These are phyloP conservation scores for Pseudorasbora parva DNA, from an alignment of 2,113 vertebrate genomes.

Conservation along the genomic window DNA sequence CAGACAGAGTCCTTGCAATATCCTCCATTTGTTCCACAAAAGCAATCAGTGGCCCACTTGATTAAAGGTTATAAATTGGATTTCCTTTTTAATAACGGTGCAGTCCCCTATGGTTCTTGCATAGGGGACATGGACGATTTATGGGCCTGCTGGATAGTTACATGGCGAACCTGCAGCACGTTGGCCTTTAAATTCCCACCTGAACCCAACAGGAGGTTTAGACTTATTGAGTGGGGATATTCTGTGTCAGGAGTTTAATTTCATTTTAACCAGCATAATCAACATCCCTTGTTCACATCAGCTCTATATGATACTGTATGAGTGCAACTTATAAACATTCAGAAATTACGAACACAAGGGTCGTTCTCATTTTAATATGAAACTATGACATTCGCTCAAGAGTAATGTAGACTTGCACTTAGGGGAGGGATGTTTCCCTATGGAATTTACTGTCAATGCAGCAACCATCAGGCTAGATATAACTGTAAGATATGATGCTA, in stretches of 20 bases:
- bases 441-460: neutral
- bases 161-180: slow-evolving; percentile 26
- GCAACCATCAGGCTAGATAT: neutral
- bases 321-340: slow-evolving; percentile 18
- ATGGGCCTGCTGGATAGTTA: slow-evolving; percentile 48
- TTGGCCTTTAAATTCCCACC: slow-evolving; percentile 44
- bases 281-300: slow-evolving; percentile 31
- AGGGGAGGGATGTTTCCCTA: neutral
- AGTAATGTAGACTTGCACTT: neutral
- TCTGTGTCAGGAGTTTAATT: slow-evolving; percentile 49
- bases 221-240: slow-evolving; percentile 47
- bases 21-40: slow-evolving; percentile 57
- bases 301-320: neutral
- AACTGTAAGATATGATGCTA: slow-evolving; percentile 5
- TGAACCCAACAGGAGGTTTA: slow-evolving; percentile 34
- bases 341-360: neutral
- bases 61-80: slow-evolving; percentile 63
- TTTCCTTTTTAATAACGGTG: slow-evolving; percentile 60
- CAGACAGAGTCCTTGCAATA: slow-evolving; percentile 50
- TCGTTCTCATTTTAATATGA: neutral
- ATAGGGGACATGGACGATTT: slow-evolving; percentile 53
- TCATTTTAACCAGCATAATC: slow-evolving; percentile 48
- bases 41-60: slow-evolving; percentile 57
- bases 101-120: slow-evolving; percentile 43
- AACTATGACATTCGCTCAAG: neutral